These are phyloP conservation scores for Cataglyphis livida DNA, from an alignment of 2,888 invertebrate species.

Conservation along the genomic window DNA sequence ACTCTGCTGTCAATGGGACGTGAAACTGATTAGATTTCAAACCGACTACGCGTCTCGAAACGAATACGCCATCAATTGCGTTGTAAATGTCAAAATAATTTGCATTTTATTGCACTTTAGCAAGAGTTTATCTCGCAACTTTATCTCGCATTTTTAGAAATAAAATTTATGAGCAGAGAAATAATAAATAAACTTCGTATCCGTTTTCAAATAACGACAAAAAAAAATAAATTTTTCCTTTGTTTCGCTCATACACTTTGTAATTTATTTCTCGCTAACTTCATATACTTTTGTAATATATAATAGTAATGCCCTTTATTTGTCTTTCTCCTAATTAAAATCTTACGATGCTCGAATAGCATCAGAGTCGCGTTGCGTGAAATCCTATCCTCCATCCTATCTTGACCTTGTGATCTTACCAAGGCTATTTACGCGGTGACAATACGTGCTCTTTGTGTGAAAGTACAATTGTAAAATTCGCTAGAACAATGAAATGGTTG, in stretches of 20 bases:
- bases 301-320: not conserved
- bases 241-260: not conserved
- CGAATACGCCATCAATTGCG: slow-evolving; percentile 7
- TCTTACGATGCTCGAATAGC: not conserved
- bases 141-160: not conserved
- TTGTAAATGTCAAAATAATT: slow-evolving; percentile 42
- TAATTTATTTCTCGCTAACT: not conserved
- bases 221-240: slow-evolving; percentile 15
- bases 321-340: slow-evolving; percentile 2
- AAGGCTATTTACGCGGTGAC: not conserved
- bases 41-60: slow-evolving; percentile 28
- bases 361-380: not conserved
- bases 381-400: not conserved
- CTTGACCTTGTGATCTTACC: slow-evolving; percentile 8
- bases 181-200: not conserved
- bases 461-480: slow-evolving; percentile 11
- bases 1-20: slow-evolving; percentile 35
- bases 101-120: not conserved
- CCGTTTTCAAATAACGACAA: not conserved
- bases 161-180: slow-evolving; percentile 3
- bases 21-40: slow-evolving; percentile 40
- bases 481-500: not conserved
- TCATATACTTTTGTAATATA: not conserved
- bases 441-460: not conserved
- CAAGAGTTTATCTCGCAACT: not conserved